A percentile compares a stretch with the other conserved stretches of the same genome.
Evolutionary conservation across 2,797 vertebrate species (phyloP).

Genomic region (Acanthis flammea): DNA sequence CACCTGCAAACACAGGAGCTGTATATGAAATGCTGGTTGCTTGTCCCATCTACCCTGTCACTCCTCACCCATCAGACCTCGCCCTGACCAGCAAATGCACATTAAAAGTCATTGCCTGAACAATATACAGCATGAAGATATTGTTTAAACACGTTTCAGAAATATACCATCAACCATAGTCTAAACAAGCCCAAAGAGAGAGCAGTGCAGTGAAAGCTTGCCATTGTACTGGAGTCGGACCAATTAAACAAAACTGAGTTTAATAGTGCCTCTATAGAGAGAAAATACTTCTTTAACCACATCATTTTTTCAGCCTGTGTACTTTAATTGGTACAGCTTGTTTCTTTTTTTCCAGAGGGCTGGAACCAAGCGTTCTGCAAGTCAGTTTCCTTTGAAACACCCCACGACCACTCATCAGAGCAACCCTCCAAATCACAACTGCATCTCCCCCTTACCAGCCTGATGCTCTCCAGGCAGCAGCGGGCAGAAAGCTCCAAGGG

Average conservation of each 20-base stretch:
- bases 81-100: not conserved
- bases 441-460: not conserved
- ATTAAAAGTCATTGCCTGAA: not conserved
- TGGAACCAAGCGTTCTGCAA: not conserved
- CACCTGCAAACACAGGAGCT: not conserved
- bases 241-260: constrained; percentile 42
- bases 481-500: not conserved
- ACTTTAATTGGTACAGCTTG: constrained; percentile 20
- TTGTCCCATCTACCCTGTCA: not conserved
- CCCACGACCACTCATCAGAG: not conserved
- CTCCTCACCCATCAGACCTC: not conserved
- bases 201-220: not conserved
- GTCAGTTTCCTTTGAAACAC: not conserved
- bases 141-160: constrained; percentile 47
- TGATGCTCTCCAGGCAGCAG: accelerated
- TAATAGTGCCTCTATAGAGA: constrained; percentile 6
- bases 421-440: not conserved
- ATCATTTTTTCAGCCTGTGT: constrained; percentile 20
- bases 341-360: not conserved
- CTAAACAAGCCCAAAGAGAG: constrained; percentile 56
- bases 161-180: not conserved
- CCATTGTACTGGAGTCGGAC: not conserved
- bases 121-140: not conserved
- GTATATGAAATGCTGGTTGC: accelerated
- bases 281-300: constrained; percentile 40